Conservation (phyloP, 2,113 vertebrate genomes). For the Xiphorhynchus elegans region DNA sequence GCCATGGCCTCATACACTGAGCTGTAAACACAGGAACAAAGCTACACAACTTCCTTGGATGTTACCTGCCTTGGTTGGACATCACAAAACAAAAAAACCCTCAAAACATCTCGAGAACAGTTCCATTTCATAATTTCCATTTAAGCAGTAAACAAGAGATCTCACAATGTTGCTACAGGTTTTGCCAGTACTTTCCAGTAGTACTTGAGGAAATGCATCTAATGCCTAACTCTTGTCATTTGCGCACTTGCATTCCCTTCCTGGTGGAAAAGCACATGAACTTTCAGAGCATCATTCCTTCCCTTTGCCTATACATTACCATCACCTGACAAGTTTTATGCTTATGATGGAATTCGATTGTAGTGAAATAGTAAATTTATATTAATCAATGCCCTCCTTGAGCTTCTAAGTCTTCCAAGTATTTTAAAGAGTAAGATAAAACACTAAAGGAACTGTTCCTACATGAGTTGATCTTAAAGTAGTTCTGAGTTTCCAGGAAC, state of each 20-base stretch:
- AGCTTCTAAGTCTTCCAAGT: neutral
- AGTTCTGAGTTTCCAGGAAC: neutral
- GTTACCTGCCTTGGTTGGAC: neutral
- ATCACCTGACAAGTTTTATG: neutral
- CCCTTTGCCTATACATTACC: neutral
- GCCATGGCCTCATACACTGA: neutral
- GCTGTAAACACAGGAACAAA: neutral
- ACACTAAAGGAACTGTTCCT: neutral
- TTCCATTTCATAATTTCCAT: neutral
- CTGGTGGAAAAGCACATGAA: neutral
- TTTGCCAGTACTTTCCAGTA: neutral
- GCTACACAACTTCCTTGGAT: neutral
- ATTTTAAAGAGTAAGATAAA: neutral
- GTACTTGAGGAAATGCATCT: neutral
- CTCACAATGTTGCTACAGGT: neutral
- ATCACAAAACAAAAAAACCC: neutral
- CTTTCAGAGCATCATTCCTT: neutral
- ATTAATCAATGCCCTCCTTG: neutral
- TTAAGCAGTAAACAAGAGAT: neutral
- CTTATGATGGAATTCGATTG: neutral
- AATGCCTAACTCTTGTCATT: neutral
- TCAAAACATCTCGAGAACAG: neutral
- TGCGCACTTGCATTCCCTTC: neutral
- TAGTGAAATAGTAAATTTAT: neutral
- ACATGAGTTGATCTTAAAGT: neutral